phyloP scores from a whole-genome alignment of 2,888 invertebrate species.

The Cheilosia urbana region DNA sequence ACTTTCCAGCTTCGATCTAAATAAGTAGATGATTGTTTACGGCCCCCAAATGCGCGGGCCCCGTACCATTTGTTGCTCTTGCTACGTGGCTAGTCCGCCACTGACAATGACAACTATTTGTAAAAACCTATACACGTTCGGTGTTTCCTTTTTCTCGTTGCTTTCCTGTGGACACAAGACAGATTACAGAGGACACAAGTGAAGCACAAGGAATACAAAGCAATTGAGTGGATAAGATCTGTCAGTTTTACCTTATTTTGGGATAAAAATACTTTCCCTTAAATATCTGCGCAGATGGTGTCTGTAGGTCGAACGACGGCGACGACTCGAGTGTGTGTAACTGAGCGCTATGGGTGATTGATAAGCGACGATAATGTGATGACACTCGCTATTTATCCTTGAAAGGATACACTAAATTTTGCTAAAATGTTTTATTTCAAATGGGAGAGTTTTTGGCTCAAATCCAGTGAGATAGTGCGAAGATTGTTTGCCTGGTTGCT shows the following conservation, averaged over 20 bases:
- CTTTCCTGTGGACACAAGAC: neutral
- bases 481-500: constrained; percentile 17
- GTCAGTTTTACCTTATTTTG: constrained; percentile 33
- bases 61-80: too few species aligned
- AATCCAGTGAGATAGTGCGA: neutral
- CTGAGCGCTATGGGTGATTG: constrained; percentile 72
- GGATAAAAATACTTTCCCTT: neutral
- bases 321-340: constrained; percentile 5
- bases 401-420: constrained; percentile 33
- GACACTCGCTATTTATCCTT: constrained; percentile 56
- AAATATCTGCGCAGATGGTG: constrained; percentile 1
- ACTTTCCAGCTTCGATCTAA: too few species aligned
- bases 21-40: too few species aligned
- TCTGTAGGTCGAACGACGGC: neutral
- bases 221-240: constrained; percentile 27
- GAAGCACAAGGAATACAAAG: constrained; percentile 7
- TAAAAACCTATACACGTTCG: neutral
- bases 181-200: neutral
- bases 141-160: neutral
- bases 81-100: too few species aligned
- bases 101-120: neutral
- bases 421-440: neutral
- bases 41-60: too few species aligned
- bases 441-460: neutral
- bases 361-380: constrained; percentile 76